Base-by-base conservation (phyloP, 2,888 invertebrate genomes). In the Yponomeuta cagnagella region DNA sequence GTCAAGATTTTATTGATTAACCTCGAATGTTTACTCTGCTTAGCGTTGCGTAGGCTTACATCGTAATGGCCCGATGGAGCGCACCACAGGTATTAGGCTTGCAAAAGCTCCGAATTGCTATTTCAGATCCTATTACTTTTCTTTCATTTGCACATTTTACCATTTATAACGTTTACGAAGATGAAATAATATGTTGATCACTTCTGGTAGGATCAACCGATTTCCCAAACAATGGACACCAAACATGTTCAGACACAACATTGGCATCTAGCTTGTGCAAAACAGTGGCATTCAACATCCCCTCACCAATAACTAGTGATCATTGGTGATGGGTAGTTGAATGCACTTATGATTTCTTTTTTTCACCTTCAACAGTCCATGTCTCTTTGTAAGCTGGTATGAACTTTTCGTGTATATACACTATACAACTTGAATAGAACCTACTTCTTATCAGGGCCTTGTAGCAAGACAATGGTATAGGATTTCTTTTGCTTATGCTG, bases 21-120 rank as follows among this genome's bases (percentile, higher is more conserved):
- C 87, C 84, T 88, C 79, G 77, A 81, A 83, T 76, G 75, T 75
- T 76, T 75, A 75, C 73, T 73, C 73, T 75, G 70, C 71, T 70
- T 73, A 71, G 72, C 71, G 70, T 71, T 68, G 30, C 33, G 33
- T 33, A 9, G 65, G 65, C 10, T 65, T 65, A 12, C 65, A 58
- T 58, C 52, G 52, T 15, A 12, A 58, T 58, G 52, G 52, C 52
- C 8, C 52, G 52, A 15, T 58, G 2, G 52, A 58, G 52, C 52
- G 52, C 52, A 12, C 15, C 52, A 58, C 52, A 15, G 52, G 52
- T 52, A 52, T 58, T 15, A 58, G 12, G 52, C 15, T 58, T 58
- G 12, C 52, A 12, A 58, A 58, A 58, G 52, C 52, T 58, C 2
- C 15, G 52, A 3, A 58, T 58, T 58, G 1, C 15, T 12, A 15